Base-by-base conservation (phyloP, 2,888 invertebrate genomes). In the Phalera bucephala region DNA sequence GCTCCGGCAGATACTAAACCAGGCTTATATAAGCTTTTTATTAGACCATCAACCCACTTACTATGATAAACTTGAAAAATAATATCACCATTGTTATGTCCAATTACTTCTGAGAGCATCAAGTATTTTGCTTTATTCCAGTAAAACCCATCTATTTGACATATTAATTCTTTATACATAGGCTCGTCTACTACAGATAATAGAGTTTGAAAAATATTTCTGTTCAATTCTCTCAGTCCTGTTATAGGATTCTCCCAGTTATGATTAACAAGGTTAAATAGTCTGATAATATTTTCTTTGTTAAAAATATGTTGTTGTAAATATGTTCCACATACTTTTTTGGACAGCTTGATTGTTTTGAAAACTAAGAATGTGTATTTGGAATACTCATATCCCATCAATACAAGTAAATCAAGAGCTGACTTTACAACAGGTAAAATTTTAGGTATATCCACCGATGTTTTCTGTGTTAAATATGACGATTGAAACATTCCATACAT, bases 181-280 rank as follows among this genome's bases (percentile, higher is more conserved):
- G 55, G 36, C 26, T 63, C 40, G 51, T 80, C 62, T 34, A 75
- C 31, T 29, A 71, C 52, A 14, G 50, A 59, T 36, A 87, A 53
- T 28, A 74, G 70, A 45, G 60, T 89, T 75, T 61, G 72, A 55
- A 92, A 91, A 44, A 92, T 72, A 8, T 57, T 65, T 42, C 84
- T 80, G 51, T 91, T 92, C 25, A 90, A 72, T 55, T 91, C 91
- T 52, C 91, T 82, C 5, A 92, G 80, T 33, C 91, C 92, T 39
- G 86, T 85, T 6, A 92, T 80, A 12, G 91, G 90, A 53, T 91
- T 93, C 56, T 92, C 92, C 92, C 93, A 93, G 58, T 92, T 93
- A 30, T 92, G 90, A 56, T 91, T 91, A 4, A 91, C 80, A 41
- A 92, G 71, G 45, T 80, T 75, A 3, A 92, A 70, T 22, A 92